Base-by-base conservation (phyloP, 1,140 invertebrate genomes). In the Nomia melanderi region DNA sequence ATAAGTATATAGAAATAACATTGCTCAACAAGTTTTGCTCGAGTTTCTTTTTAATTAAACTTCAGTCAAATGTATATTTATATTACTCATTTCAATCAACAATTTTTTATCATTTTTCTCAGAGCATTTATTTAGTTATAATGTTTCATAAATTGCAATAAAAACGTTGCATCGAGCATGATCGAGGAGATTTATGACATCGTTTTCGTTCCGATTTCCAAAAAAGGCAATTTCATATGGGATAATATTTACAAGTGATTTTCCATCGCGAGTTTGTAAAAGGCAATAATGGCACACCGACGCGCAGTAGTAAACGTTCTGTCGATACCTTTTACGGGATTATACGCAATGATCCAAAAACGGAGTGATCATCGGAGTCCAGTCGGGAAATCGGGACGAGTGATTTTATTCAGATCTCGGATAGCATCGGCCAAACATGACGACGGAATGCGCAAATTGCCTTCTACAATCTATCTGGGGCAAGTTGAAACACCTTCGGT, bases 251-350 rank as follows among this genome's bases (percentile, higher is more conserved):
- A 1, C 14, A 20, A 23, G 25, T 14, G n/a, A 47, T 67, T 47
- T 23, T 5, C 20, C 4, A 17, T 39, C 17, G 29, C 2, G 2
- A 17, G 6, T n/a, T 41, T 36, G n/a, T 75, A 75, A 29, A 69
- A 69, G 64, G 54, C 54, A 75, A 74, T 11, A 53, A 57, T 66
- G 62, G 65, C 54, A 66, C 36, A 6, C 4, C 12, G 41, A 47
- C 17, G 17, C 17, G 72, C 20, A 57, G 27, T 69, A 47, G 25
- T 27, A 47, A 75, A 50, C 64, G 39, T 47, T 39, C 27, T 11
- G 29, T 36, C 11, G 57, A 20, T 69, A 11, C 73, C 73, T 59
- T 75, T 47, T 75, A 36, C 14, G 73, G 73, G 23, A 47, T 69
- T 39, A 54, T 39, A 47, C 54, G 39, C 44, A 39, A 57, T 57